Percentiles rank a stretch among this genome's conserved stretches.
These are phyloP conservation scores for Nomada fabriciana DNA, from an alignment of 2,888 invertebrate species.

Conservation along the genomic window DNA sequence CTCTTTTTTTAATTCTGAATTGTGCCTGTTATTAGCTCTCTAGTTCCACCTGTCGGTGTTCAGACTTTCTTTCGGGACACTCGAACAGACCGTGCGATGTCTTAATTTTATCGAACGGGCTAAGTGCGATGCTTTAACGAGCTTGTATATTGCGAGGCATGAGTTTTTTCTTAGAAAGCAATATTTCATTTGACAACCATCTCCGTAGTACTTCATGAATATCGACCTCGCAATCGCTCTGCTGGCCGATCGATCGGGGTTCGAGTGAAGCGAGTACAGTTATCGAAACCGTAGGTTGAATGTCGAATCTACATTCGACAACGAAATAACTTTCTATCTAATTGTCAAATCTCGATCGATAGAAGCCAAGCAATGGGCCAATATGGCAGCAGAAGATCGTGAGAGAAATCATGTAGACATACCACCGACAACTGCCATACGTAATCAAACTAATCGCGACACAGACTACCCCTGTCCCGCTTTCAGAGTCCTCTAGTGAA, in stretches of 20 bases:
- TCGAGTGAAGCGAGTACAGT: conserved; percentile 34
- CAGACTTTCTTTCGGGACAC: no score
- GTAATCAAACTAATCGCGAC: background rate
- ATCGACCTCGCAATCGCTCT: background rate
- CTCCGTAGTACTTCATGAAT: conserved; percentile 4
- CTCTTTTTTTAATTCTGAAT: no score
- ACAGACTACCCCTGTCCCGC: conserved; percentile 37
- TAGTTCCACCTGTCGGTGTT: no score
- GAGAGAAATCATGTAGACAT: conserved; percentile 7
- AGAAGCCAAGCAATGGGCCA: conserved; percentile 4
- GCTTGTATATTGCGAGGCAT: no score
- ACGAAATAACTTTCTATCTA: conserved; percentile 37
- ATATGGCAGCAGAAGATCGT: conserved; percentile 1
- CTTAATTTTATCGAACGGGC: no score
- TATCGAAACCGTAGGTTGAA: conserved; percentile 30
- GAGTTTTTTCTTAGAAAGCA: conserved; percentile 1
- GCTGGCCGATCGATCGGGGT: background rate
- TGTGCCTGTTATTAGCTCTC: no score
- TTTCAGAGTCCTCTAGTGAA: conserved; percentile 70
- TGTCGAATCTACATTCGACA: conserved; percentile 12
- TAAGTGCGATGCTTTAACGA: no score
- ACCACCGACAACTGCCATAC: background rate
- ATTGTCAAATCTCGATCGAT: conserved; percentile 16
- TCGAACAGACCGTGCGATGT: no score
- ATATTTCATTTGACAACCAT: conserved; percentile 3